phyloP scores from a whole-genome alignment of 1,140 invertebrate species.

The Portunus trituberculatus region DNA sequence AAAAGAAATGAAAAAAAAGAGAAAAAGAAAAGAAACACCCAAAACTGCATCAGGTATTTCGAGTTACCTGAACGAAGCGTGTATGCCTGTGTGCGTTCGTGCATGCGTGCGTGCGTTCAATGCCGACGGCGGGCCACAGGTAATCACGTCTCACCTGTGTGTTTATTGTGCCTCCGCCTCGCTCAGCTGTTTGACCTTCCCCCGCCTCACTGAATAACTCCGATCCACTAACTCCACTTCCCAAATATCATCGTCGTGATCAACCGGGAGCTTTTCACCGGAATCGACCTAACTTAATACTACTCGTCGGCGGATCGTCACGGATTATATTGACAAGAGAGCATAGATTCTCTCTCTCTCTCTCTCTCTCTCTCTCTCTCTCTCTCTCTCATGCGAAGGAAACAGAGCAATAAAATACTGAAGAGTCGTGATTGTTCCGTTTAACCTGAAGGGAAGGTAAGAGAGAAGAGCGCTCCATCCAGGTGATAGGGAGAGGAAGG shows the following conservation, averaged over 20 bases:
- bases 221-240: not conserved
- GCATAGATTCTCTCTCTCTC: not conserved
- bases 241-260: not conserved
- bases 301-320: not conserved
- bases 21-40: no score
- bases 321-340: conserved; percentile 8
- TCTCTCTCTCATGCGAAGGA: not conserved
- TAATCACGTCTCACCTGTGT: not conserved
- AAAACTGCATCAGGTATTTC: not conserved
- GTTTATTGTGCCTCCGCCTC: not conserved
- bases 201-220: not conserved
- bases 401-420: not conserved
- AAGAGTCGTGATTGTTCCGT: conserved; percentile 20
- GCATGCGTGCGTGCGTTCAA: not conserved
- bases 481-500: no score
- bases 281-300: not conserved
- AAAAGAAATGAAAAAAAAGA: not conserved
- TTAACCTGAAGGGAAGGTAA: not conserved
- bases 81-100: no score
- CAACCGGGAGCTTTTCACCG: not conserved
- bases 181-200: not conserved
- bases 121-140: not conserved
- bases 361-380: not conserved
- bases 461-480: no score
- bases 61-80: not conserved